These are phyloP conservation scores for Diadegma fenestrale DNA, from an alignment of 2,888 invertebrate species.

Conservation along the genomic window DNA sequence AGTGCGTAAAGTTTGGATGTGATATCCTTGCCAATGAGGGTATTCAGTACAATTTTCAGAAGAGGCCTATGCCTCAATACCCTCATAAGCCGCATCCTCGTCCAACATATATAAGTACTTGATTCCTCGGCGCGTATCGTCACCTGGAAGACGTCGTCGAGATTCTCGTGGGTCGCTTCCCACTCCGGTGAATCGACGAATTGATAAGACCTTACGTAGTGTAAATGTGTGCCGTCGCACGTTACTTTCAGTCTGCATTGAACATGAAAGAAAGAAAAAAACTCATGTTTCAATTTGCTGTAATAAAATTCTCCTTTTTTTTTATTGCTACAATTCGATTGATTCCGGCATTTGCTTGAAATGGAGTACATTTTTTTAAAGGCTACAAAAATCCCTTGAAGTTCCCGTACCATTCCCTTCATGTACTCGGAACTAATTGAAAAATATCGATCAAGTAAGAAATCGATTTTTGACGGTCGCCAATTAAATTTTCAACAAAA, in stretches of 20 bases:
- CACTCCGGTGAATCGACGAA: conserved; percentile 96
- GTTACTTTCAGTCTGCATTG: conserved; percentile 90
- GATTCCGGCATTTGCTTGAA: not conserved
- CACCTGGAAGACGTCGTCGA: conserved; percentile 92
- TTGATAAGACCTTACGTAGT: conserved; percentile 92
- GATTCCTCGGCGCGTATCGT: conserved; percentile 90
- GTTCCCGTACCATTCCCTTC: not conserved
- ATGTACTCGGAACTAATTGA: not conserved
- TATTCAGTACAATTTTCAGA: conserved; percentile 91
- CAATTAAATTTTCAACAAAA: not conserved
- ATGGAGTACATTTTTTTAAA: not conserved
- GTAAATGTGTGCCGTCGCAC: conserved; percentile 93
- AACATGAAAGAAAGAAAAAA: conserved; percentile 28
- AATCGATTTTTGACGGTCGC: not conserved
- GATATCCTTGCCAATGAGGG: conserved; percentile 94
- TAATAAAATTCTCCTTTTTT: not conserved
- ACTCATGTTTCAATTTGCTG: conserved; percentile 5
- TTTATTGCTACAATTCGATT: not conserved
- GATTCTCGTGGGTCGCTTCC: conserved; percentile 92
- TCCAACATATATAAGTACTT: conserved; percentile 92
- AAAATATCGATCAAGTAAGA: not conserved
- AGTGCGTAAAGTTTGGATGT: conserved; percentile 94
- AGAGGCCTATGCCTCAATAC: conserved; percentile 91
- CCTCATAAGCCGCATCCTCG: conserved; percentile 90
- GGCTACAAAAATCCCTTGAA: not conserved